A percentile compares a stretch with the other conserved stretches of the same genome.
Evolutionary conservation across 1,140 invertebrate species (phyloP).

Genomic region (Tetramorium alpestre): DNA sequence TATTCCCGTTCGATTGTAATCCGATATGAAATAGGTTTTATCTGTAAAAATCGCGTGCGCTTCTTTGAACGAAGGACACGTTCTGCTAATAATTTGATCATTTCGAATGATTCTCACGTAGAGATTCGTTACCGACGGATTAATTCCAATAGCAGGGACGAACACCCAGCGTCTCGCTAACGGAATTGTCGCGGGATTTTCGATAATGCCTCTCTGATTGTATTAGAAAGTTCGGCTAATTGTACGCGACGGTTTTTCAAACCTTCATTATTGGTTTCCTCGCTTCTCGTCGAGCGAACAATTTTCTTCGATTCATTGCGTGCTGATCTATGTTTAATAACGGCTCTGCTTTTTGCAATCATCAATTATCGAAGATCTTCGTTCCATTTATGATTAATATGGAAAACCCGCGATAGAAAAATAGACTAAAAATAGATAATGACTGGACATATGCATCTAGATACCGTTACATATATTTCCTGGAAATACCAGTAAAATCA

Average conservation of each 20-base stretch:
- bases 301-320: background rate
- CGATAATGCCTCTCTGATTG: slow-evolving; percentile 15
- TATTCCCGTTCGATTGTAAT: background rate
- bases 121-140: slow-evolving; percentile 8
- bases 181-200: slow-evolving; percentile 2
- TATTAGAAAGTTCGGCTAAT: slow-evolving; percentile 18
- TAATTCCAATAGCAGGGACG: background rate
- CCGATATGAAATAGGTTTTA: background rate
- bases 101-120: slow-evolving; percentile 30
- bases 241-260: background rate
- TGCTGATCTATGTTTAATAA: slow-evolving; percentile 6
- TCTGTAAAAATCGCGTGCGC: background rate
- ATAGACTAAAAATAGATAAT: no score
- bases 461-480: background rate
- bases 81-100: slow-evolving; percentile 2
- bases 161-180: background rate
- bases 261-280: background rate
- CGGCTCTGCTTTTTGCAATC: background rate
- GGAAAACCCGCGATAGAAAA: background rate
- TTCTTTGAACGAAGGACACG: background rate
- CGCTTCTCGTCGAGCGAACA: background rate
- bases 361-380: background rate
- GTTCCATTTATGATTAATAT: background rate
- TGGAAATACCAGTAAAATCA: background rate
- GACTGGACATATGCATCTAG: background rate